Conservation (phyloP, 2,888 invertebrate species). For the Noctua janthe region DNA sequence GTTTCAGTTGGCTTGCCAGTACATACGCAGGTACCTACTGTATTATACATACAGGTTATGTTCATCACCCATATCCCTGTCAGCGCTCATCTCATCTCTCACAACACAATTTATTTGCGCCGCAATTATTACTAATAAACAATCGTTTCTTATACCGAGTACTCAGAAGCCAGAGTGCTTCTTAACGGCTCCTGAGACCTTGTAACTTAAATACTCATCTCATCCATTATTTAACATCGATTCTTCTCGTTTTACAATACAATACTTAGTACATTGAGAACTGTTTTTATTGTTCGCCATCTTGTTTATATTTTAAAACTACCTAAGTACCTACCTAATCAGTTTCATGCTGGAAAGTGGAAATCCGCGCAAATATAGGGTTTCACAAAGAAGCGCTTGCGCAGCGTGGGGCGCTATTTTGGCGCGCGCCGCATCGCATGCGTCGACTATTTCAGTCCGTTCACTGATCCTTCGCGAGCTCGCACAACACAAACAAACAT, state of each 20-base stretch:
- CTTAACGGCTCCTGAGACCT: slow-evolving; percentile 53
- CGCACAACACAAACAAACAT: slow-evolving; percentile 70
- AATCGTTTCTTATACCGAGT: slow-evolving; percentile 52
- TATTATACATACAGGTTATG: background rate
- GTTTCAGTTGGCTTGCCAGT: slow-evolving; percentile 3
- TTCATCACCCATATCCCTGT: slow-evolving; percentile 13
- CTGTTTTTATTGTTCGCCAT: slow-evolving; percentile 31
- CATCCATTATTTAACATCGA: slow-evolving; percentile 69
- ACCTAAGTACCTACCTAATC: background rate
- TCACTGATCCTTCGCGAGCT: slow-evolving; percentile 73
- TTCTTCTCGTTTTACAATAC: slow-evolving; percentile 56
- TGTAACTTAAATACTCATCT: slow-evolving; percentile 56
- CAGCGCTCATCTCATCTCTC: slow-evolving; percentile 23
- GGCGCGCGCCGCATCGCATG: slow-evolving; percentile 70
- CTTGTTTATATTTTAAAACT: slow-evolving; percentile 29
- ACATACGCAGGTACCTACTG: slow-evolving; percentile 4
- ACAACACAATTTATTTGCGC: slow-evolving; percentile 34
- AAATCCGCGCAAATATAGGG: slow-evolving; percentile 40
- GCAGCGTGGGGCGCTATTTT: slow-evolving; percentile 83
- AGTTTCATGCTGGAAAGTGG: slow-evolving; percentile 37
- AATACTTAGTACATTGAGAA: slow-evolving; percentile 39
- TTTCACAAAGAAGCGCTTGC: slow-evolving; percentile 64
- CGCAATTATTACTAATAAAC: slow-evolving; percentile 48
- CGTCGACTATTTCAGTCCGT: slow-evolving; percentile 79
- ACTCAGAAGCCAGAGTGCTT: slow-evolving; percentile 62